Percentiles rank a stretch among this genome's conserved stretches.
Conservation (phyloP, 2,888 invertebrate genomes). For the Lithophane semibrunnea region DNA sequence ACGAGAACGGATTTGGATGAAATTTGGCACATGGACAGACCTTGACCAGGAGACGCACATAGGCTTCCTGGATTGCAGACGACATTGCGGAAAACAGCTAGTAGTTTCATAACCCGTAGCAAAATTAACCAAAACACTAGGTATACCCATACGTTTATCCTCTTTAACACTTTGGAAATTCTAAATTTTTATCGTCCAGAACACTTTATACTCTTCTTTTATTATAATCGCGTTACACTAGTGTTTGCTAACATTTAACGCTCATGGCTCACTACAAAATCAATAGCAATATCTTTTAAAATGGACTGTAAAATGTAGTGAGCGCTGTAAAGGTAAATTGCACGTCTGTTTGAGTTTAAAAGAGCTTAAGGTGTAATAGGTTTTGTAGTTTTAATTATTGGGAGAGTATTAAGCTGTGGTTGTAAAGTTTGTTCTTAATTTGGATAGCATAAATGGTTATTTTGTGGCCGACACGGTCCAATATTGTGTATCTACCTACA, state of each 20-base stretch:
- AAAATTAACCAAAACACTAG: neutral
- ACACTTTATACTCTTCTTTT: neutral
- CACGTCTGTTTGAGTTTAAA: conserved; percentile 8
- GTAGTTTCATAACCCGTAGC: neutral
- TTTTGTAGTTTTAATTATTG: conserved; percentile 8
- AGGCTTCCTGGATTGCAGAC: too few relatives aligned
- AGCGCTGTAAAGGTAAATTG: conserved; percentile 13
- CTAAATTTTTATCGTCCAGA: neutral
- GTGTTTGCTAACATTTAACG: conserved; percentile 23
- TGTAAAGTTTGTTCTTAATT: neutral
- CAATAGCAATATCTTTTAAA: conserved; percentile 75
- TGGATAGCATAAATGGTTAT: neutral
- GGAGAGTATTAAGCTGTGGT: neutral
- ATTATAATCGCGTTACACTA: neutral
- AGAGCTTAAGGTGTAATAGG: conserved; percentile 13
- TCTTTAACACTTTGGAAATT: neutral
- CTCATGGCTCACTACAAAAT: conserved; percentile 74
- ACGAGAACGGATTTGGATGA: too few relatives aligned
- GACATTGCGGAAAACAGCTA: too few relatives aligned
- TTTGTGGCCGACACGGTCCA: neutral
- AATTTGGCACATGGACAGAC: too few relatives aligned
- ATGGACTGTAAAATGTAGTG: conserved; percentile 59
- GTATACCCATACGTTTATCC: neutral
- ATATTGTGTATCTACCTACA: neutral
- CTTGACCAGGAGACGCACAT: too few relatives aligned